A percentile compares a stretch with the other conserved stretches of the same genome.
Conservation (phyloP, 2,888 invertebrate genomes). For the Platycheirus albimanus region DNA sequence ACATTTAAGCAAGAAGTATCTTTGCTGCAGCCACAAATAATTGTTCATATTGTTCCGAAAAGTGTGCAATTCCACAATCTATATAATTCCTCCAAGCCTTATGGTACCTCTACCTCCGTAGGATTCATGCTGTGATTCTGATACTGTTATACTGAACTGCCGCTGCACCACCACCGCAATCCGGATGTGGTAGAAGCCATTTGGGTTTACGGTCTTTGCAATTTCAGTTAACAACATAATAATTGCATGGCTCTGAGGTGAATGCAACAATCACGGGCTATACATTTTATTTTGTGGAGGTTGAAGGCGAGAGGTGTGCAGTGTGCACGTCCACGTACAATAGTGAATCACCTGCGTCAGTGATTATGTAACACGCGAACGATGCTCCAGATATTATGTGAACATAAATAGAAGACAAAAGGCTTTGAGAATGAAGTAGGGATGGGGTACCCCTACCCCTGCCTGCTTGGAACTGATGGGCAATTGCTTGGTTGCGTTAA, state of each 20-base stretch:
- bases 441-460: neutral
- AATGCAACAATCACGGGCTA: slow-evolving; percentile 61
- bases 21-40: slow-evolving; percentile 4
- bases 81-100: slow-evolving; percentile 1
- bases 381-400: slow-evolving; percentile 66
- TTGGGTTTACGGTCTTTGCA: slow-evolving; percentile 51
- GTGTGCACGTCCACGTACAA: slow-evolving; percentile 28
- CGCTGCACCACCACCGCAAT: slow-evolving; percentile 33
- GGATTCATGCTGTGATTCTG: slow-evolving; percentile 70
- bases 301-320: slow-evolving; percentile 27
- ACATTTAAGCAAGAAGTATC: slow-evolving; percentile 53
- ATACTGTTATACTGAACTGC: slow-evolving; percentile 32
- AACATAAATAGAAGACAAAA: slow-evolving; percentile 13
- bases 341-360: slow-evolving; percentile 50
- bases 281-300: slow-evolving; percentile 33
- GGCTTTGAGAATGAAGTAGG: slow-evolving; percentile 6
- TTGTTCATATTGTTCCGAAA: slow-evolving; percentile 59
- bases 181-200: slow-evolving; percentile 68
- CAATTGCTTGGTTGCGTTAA: slow-evolving; percentile 46
- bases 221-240: slow-evolving; percentile 73
- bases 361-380: slow-evolving; percentile 68
- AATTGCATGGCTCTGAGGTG: slow-evolving; percentile 66
- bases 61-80: slow-evolving; percentile 30
- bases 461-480: slow-evolving; percentile 1
- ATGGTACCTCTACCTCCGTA: slow-evolving; percentile 10